Conservation (phyloP, 1,140 invertebrate genomes). For the Venturia canescens region DNA sequence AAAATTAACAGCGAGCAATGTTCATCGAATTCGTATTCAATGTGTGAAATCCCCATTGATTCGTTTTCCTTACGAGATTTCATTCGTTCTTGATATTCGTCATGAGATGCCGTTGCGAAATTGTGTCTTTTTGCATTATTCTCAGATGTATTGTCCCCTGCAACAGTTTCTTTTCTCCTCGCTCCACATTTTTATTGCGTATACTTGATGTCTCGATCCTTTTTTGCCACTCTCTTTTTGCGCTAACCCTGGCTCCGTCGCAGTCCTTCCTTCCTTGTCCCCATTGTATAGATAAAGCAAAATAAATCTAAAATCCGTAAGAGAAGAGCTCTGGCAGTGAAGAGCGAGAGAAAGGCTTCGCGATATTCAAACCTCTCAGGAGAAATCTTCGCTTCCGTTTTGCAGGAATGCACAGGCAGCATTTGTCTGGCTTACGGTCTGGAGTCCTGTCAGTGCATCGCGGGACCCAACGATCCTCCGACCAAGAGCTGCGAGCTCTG, state of each 20-base stretch:
- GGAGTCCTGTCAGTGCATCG: slow-evolving; percentile 96
- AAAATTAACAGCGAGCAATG: no score
- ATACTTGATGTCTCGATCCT: background rate
- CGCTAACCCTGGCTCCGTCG: background rate
- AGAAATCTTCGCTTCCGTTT: slow-evolving; percentile 54
- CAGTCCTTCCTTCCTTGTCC: background rate
- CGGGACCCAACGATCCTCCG: slow-evolving; percentile 84
- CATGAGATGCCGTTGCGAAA: no score
- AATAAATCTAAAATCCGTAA: slow-evolving; percentile 18
- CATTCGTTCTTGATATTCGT: no score
- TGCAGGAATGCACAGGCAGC: slow-evolving; percentile 92
- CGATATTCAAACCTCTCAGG: slow-evolving; percentile 26
- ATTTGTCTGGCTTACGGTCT: slow-evolving; percentile 95
- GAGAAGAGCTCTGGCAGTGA: background rate
- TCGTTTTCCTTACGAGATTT: no score
- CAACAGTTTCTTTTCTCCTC: background rate
- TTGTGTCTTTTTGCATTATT: background rate
- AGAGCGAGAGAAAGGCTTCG: slow-evolving; percentile 13
- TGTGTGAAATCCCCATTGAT: no score
- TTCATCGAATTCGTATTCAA: no score
- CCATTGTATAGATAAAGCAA: slow-evolving; percentile 2
- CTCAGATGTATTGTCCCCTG: background rate
- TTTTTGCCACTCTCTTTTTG: background rate
- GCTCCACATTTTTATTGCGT: background rate
- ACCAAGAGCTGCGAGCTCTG: slow-evolving; percentile 94